Evolutionary conservation across 2,113 vertebrate species (phyloP), one percentile per base, ranked within the genome.

Genomic region (Tyrannus savana): DNA sequence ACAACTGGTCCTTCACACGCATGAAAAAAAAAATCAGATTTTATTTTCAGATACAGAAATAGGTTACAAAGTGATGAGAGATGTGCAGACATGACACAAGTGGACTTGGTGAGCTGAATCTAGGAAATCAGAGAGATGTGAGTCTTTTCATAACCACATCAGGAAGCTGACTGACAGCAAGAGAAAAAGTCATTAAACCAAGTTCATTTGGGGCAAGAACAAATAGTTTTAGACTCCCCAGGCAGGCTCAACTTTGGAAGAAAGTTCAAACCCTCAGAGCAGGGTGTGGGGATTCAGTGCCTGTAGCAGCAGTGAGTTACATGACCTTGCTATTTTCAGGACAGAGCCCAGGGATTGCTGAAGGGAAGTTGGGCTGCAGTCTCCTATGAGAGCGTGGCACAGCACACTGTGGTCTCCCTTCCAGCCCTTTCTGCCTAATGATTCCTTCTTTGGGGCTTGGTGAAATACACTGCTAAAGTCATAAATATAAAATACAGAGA

Each of bases 321-420:
- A 41, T 0, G 4, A 27, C 11, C 9, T 49, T 7, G 28, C 3
- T 2, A 2, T 24, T 78, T 46, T 67, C 35, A 50, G n/a, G 47
- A 63, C 21, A 60, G 8, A 49, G 5, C 14, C 84, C 6, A 49
- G 10, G 28, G 25, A 28, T 7, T 50, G 30, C 39, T 79, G 53
- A 23, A 59, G 19, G 25, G 25, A 33, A 68, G 25, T 7, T 68
- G 22, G 33, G 44, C 33, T 33, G 33, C 24, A 42, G 33, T 39
- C 23, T 42, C 28, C 39, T 31, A 0, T 12, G 49, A 5, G 0
- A 62, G 15, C 0, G 0, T 19, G 41, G 27, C 44, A 68, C 35
- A 27, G 12, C 11, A 31, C 23, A 22, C 14, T 23, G 14, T 1
- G 4, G 9, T 58, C 53, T 19, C 23, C n/a, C 41, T 67, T 66